Evolutionary conservation across 2,888 invertebrate species (phyloP), one percentile per base, ranked within the genome.

Genomic region (Polyommatus icarus): DNA sequence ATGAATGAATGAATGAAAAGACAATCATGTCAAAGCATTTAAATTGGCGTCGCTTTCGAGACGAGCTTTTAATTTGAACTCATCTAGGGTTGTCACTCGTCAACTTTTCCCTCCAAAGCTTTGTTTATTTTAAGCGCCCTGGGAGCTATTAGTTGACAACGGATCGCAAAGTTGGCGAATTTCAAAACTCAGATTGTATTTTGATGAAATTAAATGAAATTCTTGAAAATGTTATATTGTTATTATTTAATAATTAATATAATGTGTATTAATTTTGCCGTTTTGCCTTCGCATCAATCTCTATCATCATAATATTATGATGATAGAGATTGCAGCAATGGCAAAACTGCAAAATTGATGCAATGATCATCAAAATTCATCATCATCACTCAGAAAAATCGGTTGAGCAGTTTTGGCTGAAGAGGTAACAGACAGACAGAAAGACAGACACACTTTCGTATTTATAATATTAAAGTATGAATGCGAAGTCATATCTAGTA

Each of bases 1-100:
- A 71, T 71, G 71, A 71, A 71, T 36, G 71, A 71, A 71, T 71
- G 71, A 71, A 71, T 71, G 71, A 71, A 71, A 71, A 71, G 71
- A 71, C 71, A 71, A 71, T 71, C 71, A 71, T 36, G 40, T 73
- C 46, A 73, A 50, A 50, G 46, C 73, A 24, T 73, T 20, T 46
- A 73, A 73, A 73, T 73, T 73, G 73, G 73, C 73, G 73, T 50
- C 73, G 73, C 46, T 73, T 46, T n/a, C 10, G 50, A 73, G 46
- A 73, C 46, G 46, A 73, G 73, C 46, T 73, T 73, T 73, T 73
- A 73, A 73, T 73, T 73, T 73, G 20, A 73, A 46, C 24, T 73
- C 71, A 36, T n/a, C 29, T 73, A 73, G 73, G 73, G 73, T 50
- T 73, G 73, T 20, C 29, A 73, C 46, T 46, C 46, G 46, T 46